phyloP scores from a whole-genome alignment of 2,113 vertebrate genomes.

The Grus americana region DNA sequence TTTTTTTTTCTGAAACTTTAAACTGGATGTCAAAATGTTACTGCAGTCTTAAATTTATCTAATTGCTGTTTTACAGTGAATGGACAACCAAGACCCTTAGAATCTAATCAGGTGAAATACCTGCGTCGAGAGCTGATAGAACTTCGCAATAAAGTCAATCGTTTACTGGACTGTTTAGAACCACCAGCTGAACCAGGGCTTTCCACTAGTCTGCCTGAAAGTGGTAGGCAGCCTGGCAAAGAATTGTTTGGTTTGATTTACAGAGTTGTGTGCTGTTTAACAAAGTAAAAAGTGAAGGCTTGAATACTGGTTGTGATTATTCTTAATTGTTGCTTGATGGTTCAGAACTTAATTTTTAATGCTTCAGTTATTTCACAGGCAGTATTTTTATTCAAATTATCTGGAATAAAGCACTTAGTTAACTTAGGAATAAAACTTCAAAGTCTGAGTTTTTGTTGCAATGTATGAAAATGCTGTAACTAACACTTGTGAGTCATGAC shows the following conservation, averaged over 20 bases:
- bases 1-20: neutral
- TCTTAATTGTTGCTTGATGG: neutral
- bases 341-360: neutral
- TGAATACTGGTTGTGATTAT: neutral
- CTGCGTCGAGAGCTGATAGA: conserved; percentile 95
- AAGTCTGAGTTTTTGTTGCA: neutral
- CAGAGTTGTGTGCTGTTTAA: neutral
- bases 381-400: neutral
- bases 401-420: neutral
- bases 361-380: neutral
- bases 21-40: neutral
- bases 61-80: conserved; percentile 84
- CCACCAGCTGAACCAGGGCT: conserved; percentile 89
- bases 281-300: neutral
- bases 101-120: conserved; percentile 97
- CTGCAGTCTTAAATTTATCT: neutral
- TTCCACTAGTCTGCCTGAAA: conserved; percentile 81
- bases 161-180: conserved; percentile 92
- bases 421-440: neutral
- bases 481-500: neutral
- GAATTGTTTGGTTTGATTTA: neutral
- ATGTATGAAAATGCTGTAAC: neutral
- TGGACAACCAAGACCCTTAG: conserved; percentile 94
- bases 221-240: conserved; percentile 76
- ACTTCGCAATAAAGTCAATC: conserved; percentile 97